Percentiles rank a stretch among this genome's conserved stretches.
These are phyloP conservation scores for Miltochrista miniata DNA, from an alignment of 2,888 invertebrate genomes.

Conservation along the genomic window DNA sequence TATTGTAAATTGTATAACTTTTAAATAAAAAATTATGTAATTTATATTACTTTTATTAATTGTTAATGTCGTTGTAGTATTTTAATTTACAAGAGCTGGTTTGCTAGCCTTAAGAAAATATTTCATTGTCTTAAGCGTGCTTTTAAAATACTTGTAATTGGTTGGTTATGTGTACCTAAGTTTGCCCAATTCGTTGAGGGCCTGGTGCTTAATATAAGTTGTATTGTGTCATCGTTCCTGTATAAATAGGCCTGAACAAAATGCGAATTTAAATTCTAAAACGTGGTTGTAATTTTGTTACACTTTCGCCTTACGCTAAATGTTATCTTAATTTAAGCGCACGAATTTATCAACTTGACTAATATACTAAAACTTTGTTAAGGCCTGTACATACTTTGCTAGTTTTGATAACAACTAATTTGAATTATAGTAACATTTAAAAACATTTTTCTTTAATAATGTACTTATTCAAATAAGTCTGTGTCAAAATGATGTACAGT, in stretches of 20 bases:
- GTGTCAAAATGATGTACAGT: slow-evolving; percentile 15
- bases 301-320: slow-evolving; percentile 59
- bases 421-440: neutral
- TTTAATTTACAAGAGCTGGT: neutral
- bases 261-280: slow-evolving; percentile 46
- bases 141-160: neutral
- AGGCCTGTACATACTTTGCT: slow-evolving; percentile 36
- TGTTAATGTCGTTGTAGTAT: neutral
- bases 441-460: neutral
- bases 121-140: neutral
- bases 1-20: neutral
- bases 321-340: slow-evolving; percentile 69
- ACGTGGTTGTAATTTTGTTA: slow-evolving; percentile 60
- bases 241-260: slow-evolving; percentile 30
- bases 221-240: slow-evolving; percentile 14
- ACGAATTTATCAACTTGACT: slow-evolving; percentile 75
- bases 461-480: slow-evolving; percentile 2
- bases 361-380: slow-evolving; percentile 56
- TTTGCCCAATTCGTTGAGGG: neutral
- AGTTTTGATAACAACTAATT: slow-evolving; percentile 1
- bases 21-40: neutral
- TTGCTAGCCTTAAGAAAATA: neutral
- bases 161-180: neutral
- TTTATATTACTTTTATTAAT: neutral
- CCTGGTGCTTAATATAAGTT: neutral